Evolutionary conservation across 2,797 vertebrate genomes (phyloP).

Genomic region (Valencia hispanica): DNA sequence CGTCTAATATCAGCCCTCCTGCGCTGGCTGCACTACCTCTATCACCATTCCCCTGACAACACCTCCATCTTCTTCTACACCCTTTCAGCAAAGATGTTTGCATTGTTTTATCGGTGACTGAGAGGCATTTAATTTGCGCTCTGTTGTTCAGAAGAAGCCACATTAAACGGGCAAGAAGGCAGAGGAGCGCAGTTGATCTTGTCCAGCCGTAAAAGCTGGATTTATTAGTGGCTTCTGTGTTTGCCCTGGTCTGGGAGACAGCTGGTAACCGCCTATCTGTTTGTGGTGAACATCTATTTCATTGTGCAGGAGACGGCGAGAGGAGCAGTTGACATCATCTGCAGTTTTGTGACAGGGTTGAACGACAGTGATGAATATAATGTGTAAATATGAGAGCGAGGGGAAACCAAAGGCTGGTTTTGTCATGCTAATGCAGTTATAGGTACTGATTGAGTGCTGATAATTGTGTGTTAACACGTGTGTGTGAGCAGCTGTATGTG

Average conservation of each 20-base stretch:
- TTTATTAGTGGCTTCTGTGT: slow-evolving; percentile 83
- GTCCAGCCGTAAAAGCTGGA: slow-evolving; percentile 80
- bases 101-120: slow-evolving; percentile 79
- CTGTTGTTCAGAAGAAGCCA: slow-evolving; percentile 74
- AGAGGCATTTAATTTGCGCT: slow-evolving; percentile 76
- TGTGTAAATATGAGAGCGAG: slow-evolving; percentile 81
- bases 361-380: slow-evolving; percentile 84
- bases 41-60: slow-evolving; percentile 71
- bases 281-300: slow-evolving; percentile 78
- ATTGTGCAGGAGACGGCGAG: slow-evolving; percentile 72
- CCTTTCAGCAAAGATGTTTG: slow-evolving; percentile 77
- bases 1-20: slow-evolving; percentile 55
- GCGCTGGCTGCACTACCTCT: slow-evolving; percentile 46
- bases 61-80: slow-evolving; percentile 75
- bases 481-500: slow-evolving; percentile 76
- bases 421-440: slow-evolving; percentile 83
- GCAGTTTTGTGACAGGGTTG: slow-evolving; percentile 73
- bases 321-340: slow-evolving; percentile 78
- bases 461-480: slow-evolving; percentile 48
- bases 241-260: slow-evolving; percentile 84
- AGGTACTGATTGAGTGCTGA: slow-evolving; percentile 80
- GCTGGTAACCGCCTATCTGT: slow-evolving; percentile 82
- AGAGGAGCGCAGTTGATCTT: slow-evolving; percentile 76
- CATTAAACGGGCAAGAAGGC: slow-evolving; percentile 77
- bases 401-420: slow-evolving; percentile 75